These are phyloP conservation scores for Actinia tenebrosa DNA, from an alignment of 64 coral and sea anemone genomes.

Conservation along the genomic window DNA sequence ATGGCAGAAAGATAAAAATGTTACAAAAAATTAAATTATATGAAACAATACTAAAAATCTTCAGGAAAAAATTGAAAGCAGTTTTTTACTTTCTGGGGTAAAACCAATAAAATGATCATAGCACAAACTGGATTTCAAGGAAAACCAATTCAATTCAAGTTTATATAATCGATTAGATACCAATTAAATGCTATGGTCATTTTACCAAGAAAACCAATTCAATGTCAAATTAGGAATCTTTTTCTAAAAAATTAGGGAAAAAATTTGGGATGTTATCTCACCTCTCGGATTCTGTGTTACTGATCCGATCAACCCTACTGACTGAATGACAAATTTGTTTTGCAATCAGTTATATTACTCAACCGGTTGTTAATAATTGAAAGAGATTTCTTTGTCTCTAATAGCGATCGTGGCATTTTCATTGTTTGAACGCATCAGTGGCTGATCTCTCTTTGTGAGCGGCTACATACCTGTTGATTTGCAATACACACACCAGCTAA, in stretches of 20 bases:
- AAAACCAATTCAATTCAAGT: neutral
- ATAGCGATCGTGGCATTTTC: slow-evolving; percentile 54
- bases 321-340: slow-evolving; percentile 39
- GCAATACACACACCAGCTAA: slow-evolving; percentile 23
- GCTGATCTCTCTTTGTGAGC: slow-evolving; percentile 2
- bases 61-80: neutral
- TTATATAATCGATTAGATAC: neutral
- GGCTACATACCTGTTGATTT: slow-evolving; percentile 7
- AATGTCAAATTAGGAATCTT: neutral
- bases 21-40: neutral
- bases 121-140: neutral
- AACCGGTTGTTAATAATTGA: slow-evolving; percentile 30
- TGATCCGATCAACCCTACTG: slow-evolving; percentile 24
- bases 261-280: neutral
- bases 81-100: neutral
- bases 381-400: slow-evolving; percentile 39
- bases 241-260: neutral
- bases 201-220: neutral
- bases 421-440: slow-evolving; percentile 70
- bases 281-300: slow-evolving; percentile 29
- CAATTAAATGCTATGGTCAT: neutral
- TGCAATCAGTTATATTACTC: slow-evolving; percentile 52
- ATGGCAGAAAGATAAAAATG: slow-evolving; percentile 15
- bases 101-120: neutral
- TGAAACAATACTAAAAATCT: neutral